Conservation (phyloP, 2,888 invertebrate genomes). For the Syritta pipiens region DNA sequence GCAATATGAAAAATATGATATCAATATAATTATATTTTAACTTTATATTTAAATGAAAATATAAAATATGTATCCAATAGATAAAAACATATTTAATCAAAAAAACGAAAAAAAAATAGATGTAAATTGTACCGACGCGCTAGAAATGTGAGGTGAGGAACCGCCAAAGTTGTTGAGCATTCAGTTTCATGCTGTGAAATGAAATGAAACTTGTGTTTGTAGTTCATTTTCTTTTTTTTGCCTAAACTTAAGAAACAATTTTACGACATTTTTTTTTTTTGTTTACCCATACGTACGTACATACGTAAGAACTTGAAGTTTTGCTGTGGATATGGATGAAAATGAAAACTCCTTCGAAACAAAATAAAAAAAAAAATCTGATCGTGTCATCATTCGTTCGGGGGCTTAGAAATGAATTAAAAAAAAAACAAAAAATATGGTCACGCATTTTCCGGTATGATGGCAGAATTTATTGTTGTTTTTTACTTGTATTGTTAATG, state of each 20-base stretch:
- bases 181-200: conserved; percentile 23
- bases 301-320: conserved; percentile 36
- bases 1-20: conserved; percentile 34
- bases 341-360: neutral
- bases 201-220: conserved; percentile 4
- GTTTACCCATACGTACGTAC: no score
- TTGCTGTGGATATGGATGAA: conserved; percentile 55
- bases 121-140: conserved; percentile 38
- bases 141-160: conserved; percentile 14
- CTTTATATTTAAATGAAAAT: conserved; percentile 40
- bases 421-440: conserved; percentile 31
- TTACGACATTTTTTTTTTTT: conserved; percentile 7
- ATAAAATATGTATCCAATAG: neutral
- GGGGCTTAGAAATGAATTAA: conserved; percentile 11
- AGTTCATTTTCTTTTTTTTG: conserved; percentile 1
- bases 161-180: conserved; percentile 3
- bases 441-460: conserved; percentile 70
- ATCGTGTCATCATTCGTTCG: conserved; percentile 4
- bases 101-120: conserved; percentile 29
- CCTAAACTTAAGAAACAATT: conserved; percentile 9
- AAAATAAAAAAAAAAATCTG: neutral
- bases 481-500: conserved; percentile 48
- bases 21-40: conserved; percentile 32
- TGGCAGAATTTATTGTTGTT: conserved; percentile 68
- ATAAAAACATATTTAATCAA: conserved; percentile 12